Evolutionary conservation across 2,888 invertebrate genomes (phyloP), one percentile per base, ranked within the genome.

Genomic region (Myopa testacea): DNA sequence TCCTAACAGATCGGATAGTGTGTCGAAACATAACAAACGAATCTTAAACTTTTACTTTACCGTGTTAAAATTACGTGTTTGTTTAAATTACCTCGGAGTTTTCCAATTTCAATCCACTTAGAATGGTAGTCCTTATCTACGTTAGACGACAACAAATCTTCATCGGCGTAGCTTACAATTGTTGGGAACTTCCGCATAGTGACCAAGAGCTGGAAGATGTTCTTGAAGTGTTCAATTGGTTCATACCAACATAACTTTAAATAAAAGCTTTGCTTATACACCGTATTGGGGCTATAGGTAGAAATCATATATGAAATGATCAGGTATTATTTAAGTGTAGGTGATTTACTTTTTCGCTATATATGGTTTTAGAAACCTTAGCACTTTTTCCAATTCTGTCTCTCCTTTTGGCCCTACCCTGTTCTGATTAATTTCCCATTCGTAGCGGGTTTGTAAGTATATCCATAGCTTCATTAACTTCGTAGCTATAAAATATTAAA

Each of bases 391-490:
- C 4, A 87, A 74, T 34, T 82, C 78, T 0, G 84, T 80, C 3
- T 77, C 75, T 34, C 75, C 75, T 38, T 16, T 55, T 19, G 26
- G 8, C 12, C 26, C 26, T 26, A 26, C 26, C 26, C 10, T 4
- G 6, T n/a, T 55, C n/a, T 69, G 63, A 70, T 65, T 79, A 1
- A 84, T 8, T 79, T 88, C 86, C 84, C 87, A 88, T 72, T 88
- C 88, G 76, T 83, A 87, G 37, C 87, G 86, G 4, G 85, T 83
- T 52, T 79, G 77, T 7, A 88, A 76, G 4, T 83, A 78, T 12
- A 88, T 75, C 88, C 88, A 88, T 5, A 65, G 77, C 73, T 85
- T 86, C 81, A 88, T 84, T 4, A 87, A 80, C 76, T 86, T 87
- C 8, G 87, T 86, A n/a, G 86, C 87, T 85, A 40, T 37, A 78